Evolutionary conservation across 2,888 invertebrate genomes (phyloP).

Genomic region (Rotaria sp.): DNA sequence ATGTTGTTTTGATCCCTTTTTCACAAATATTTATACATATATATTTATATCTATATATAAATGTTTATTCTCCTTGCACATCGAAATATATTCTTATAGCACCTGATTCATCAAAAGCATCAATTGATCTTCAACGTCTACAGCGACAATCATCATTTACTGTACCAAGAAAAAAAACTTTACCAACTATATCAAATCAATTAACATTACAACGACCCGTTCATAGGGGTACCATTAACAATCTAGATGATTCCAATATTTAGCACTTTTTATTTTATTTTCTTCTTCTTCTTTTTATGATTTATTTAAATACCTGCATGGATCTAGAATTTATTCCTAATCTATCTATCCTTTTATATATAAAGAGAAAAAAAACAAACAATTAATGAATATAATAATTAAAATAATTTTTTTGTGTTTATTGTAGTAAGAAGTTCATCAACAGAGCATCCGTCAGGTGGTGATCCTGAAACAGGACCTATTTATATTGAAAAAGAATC

Average conservation of each 20-base stretch:
- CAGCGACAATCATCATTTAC: slow-evolving; percentile 3
- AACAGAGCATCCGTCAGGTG: neutral
- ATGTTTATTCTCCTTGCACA: neutral
- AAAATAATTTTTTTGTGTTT: neutral
- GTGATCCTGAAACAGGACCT: neutral
- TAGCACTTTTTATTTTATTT: neutral
- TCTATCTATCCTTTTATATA: neutral
- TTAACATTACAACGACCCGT: neutral
- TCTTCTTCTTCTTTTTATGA: neutral
- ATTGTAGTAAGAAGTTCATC: neutral
- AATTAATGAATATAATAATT: neutral
- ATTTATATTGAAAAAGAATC: neutral
- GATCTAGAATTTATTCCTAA: neutral
- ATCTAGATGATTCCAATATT: neutral
- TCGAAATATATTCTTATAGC: too few species aligned
- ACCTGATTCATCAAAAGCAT: neutral
- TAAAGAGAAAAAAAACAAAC: neutral
- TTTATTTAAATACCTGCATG: neutral
- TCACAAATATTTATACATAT: too few species aligned
- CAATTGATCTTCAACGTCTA: neutral
- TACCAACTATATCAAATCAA: neutral
- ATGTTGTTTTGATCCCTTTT: neutral
- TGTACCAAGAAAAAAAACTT: neutral
- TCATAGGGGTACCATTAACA: neutral
- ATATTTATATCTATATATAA: too few species aligned